Base-by-base conservation (phyloP, 1,140 invertebrate genomes). In the Bursaphelenchus mucronatus region DNA sequence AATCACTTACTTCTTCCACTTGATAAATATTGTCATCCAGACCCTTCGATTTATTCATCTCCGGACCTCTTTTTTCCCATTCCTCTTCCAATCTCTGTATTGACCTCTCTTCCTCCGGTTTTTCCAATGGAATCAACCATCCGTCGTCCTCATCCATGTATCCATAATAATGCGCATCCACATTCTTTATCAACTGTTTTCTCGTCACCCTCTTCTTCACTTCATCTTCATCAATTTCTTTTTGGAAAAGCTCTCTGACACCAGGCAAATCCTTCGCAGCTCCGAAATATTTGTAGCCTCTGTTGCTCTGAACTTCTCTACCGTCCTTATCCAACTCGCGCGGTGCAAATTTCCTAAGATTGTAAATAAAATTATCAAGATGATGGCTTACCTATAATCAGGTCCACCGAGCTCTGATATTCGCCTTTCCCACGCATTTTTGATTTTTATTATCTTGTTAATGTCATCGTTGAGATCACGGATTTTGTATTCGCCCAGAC, bases 201-300 rank as follows among this genome's bases (percentile, higher is more conserved):
- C 94, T 86, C 0, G 92, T 94, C 83, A 89, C 0, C 90, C 88
- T 19, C 88, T 87, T 8, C 90, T 90, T 19, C 91, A 90, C 82
- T 94, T 92, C 82, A 50, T 68, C 63, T 41, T 73, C 71, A 46
- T 77, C 75, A 13, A 65, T 61, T 10, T 62, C 53, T 63, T 96
- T 90, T 82, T 97, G 91, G 85, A 99, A 99, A 10, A 99, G 82
- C 83, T 98, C 95, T 67, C 93, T 85, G 8, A 99, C 96, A 50
- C 96, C 91, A 17, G 96, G 96, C 73, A 99, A 84, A 84, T 98
- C 94, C 84, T 97, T 95, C 0, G 95, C 94, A 44, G 95, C 96
- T 59, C 95, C 96, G 84, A 99, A 99, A 84, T 99, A 99, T 84
- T 97, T 97, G 81, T 99, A 99, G 0, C 96, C 95, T 76, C 91